phyloP scores from a whole-genome alignment of 2,888 invertebrate genomes.

The Erpobdella octoculata region DNA sequence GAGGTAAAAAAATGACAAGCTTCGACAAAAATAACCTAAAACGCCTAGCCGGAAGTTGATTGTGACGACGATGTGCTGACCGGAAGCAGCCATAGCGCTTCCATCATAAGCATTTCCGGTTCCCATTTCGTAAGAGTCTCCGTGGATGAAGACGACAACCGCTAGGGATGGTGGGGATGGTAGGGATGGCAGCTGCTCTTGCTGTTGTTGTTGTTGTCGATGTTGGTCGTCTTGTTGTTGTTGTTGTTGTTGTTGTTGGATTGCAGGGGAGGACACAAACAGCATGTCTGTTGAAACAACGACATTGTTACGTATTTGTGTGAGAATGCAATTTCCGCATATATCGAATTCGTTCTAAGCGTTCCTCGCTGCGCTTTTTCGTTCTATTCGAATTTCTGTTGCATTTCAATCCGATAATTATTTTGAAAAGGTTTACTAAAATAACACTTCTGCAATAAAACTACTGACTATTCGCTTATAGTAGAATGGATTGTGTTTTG shows the following conservation, averaged over 20 bases:
- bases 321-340: too few species aligned
- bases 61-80: conserved; percentile 82
- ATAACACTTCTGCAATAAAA: too few species aligned
- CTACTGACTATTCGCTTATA: too few species aligned
- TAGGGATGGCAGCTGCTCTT: conserved; percentile 22
- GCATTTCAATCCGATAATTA: too few species aligned
- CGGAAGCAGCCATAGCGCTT: conserved; percentile 83
- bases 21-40: conserved; percentile 59
- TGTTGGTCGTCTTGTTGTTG: too few species aligned
- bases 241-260: not conserved
- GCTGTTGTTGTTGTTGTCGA: not conserved
- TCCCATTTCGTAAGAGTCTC: conserved; percentile 92
- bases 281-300: not conserved
- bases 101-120: conserved; percentile 95
- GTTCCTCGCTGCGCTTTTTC: too few species aligned
- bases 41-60: conserved; percentile 91
- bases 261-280: not conserved
- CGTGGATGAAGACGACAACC: conserved; percentile 82
- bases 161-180: too few species aligned
- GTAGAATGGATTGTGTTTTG: too few species aligned
- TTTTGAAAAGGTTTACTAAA: too few species aligned
- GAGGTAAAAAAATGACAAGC: not conserved
- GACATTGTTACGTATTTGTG: too few species aligned
- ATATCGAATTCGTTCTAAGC: too few species aligned
- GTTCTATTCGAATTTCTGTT: too few species aligned